phyloP scores from a whole-genome alignment of 2,797 vertebrate species.

The Cynodonichthys magdalenae region DNA sequence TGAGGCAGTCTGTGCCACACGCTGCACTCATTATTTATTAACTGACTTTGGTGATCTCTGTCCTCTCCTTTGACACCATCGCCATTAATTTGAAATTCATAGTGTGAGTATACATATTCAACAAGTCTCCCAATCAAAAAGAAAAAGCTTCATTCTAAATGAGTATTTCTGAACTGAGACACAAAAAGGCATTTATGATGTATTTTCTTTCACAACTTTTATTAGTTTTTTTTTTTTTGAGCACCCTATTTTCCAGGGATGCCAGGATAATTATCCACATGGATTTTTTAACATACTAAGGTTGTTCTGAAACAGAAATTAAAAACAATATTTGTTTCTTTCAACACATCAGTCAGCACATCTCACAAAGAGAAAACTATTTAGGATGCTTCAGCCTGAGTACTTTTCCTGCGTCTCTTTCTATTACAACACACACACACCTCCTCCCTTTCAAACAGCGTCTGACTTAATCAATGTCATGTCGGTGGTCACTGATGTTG shows the following conservation, averaged over 20 bases:
- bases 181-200: neutral
- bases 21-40: neutral
- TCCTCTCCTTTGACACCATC: neutral
- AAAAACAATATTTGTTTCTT: neutral
- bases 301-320: neutral
- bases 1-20: conserved; percentile 3
- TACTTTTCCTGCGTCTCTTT: neutral
- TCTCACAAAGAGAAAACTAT: neutral
- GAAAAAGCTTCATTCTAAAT: neutral
- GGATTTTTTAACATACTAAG: neutral
- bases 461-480: conserved; percentile 13
- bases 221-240: neutral
- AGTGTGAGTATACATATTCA: neutral
- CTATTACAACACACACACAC: neutral
- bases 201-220: neutral
- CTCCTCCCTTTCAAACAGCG: conserved; percentile 6
- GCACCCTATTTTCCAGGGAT: neutral
- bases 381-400: neutral
- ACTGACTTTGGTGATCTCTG: neutral
- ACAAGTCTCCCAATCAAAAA: neutral
- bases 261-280: neutral
- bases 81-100: neutral
- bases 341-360: neutral
- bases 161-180: neutral
- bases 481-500: conserved; percentile 4